Conservation (phyloP, 2,113 vertebrate species). For the Dipodomys merriami region DNA sequence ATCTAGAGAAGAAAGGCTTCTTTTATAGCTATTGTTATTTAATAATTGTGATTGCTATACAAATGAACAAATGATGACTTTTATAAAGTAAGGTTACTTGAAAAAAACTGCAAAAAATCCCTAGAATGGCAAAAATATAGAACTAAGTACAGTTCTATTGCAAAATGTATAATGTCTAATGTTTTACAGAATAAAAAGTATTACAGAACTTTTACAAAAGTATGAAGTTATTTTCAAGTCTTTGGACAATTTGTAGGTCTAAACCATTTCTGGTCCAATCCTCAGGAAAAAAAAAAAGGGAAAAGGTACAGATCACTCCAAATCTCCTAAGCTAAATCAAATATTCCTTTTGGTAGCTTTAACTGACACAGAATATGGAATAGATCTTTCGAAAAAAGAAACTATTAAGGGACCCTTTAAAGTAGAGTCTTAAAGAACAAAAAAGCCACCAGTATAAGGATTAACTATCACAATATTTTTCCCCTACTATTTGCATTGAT, state of each 20-base stretch:
- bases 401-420: conserved; percentile 46
- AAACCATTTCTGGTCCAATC: conserved; percentile 42
- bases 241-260: conserved; percentile 38
- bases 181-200: conserved; percentile 20
- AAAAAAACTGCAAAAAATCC: not conserved
- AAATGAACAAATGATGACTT: too few species aligned
- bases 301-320: not conserved
- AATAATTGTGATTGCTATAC: not conserved
- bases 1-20: not conserved
- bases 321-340: conserved; percentile 1
- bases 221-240: conserved; percentile 19
- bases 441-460: conserved; percentile 20
- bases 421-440: not conserved
- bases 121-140: conserved; percentile 37
- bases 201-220: not conserved
- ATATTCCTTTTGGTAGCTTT: conserved; percentile 29
- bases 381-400: conserved; percentile 53
- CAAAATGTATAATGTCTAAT: conserved; percentile 15
- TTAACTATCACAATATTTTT: conserved; percentile 36
- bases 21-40: conserved; percentile 28
- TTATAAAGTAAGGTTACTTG: not conserved
- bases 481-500: conserved; percentile 38
- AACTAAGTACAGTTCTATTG: not conserved
- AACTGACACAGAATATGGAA: not conserved
- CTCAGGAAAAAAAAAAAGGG: not conserved